Evolutionary conservation across 2,888 invertebrate genomes (phyloP).

Genomic region (Digitonthophagus gazella): DNA sequence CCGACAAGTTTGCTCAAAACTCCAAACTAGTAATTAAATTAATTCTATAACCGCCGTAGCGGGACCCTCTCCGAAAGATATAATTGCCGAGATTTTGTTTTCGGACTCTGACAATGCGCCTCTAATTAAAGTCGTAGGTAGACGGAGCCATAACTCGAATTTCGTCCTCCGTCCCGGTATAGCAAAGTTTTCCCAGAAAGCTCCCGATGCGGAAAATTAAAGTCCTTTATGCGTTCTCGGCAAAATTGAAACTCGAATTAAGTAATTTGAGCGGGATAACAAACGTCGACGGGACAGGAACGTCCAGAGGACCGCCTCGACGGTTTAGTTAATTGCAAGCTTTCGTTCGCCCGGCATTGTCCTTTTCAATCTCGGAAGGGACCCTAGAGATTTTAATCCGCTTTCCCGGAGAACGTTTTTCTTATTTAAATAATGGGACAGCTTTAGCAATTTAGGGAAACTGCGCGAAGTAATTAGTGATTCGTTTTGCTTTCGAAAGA

Average conservation of each 20-base stretch:
- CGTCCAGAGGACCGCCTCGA: neutral
- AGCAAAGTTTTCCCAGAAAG: neutral
- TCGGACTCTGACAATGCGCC: neutral
- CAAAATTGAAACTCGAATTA: neutral
- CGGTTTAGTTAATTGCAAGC: neutral
- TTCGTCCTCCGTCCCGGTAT: neutral
- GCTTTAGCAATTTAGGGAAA: neutral
- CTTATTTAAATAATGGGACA: neutral
- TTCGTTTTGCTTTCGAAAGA: neutral
- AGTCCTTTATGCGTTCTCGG: neutral
- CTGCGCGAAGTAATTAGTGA: neutral
- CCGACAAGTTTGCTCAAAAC: neutral
- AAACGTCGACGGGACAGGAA: neutral
- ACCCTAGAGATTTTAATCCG: neutral
- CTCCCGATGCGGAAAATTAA: neutral
- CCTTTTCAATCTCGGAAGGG: neutral
- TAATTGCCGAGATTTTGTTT: neutral
- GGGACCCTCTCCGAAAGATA: neutral
- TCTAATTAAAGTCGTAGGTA: neutral
- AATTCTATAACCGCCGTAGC: neutral
- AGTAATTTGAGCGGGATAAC: neutral
- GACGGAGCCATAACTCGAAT: neutral
- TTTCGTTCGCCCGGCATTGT: neutral
- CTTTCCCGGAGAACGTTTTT: neutral
- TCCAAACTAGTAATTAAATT: neutral